Evolutionary conservation across 2,888 invertebrate species (phyloP).

Genomic region (Epinotia bilunana): DNA sequence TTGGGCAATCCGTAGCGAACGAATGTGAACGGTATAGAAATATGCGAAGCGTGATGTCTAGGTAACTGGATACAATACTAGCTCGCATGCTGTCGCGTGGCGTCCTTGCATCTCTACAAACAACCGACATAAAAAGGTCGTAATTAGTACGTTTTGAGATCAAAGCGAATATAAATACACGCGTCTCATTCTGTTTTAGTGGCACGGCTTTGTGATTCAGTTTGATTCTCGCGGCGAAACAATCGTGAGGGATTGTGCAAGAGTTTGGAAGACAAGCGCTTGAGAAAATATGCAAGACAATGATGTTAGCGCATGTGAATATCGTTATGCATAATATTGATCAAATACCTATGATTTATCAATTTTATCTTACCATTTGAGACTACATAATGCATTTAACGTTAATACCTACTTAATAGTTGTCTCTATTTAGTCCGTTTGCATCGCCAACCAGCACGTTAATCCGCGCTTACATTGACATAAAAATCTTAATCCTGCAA

Average conservation of each 20-base stretch:
- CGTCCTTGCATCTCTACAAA: slow-evolving; percentile 40
- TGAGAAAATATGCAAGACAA: slow-evolving; percentile 33
- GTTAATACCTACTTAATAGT: too few species aligned
- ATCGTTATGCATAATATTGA: slow-evolving; percentile 13
- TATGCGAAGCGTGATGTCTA: slow-evolving; percentile 36
- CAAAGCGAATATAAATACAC: slow-evolving; percentile 27
- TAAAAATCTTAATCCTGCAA: too few species aligned
- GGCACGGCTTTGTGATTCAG: slow-evolving; percentile 21
- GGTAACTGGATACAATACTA: slow-evolving; percentile 38
- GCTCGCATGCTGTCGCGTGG: slow-evolving; percentile 19
- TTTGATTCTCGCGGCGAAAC: slow-evolving; percentile 10
- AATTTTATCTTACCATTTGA: not conserved
- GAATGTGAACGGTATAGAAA: slow-evolving; percentile 38
- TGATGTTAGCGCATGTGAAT: slow-evolving; percentile 22
- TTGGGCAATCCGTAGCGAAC: slow-evolving; percentile 26
- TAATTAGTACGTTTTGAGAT: slow-evolving; percentile 25
- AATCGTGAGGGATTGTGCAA: slow-evolving; percentile 31
- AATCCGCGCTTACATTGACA: too few species aligned
- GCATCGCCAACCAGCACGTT: too few species aligned
- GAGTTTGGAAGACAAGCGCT: slow-evolving; percentile 21
- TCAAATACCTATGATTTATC: not conserved
- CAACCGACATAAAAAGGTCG: slow-evolving; percentile 18
- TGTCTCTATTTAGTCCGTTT: too few species aligned
- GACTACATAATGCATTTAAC: not conserved
- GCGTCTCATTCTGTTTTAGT: slow-evolving; percentile 26